These are phyloP conservation scores for Chrysina gloriosa DNA, from an alignment of 2,888 invertebrate genomes.

Conservation along the genomic window DNA sequence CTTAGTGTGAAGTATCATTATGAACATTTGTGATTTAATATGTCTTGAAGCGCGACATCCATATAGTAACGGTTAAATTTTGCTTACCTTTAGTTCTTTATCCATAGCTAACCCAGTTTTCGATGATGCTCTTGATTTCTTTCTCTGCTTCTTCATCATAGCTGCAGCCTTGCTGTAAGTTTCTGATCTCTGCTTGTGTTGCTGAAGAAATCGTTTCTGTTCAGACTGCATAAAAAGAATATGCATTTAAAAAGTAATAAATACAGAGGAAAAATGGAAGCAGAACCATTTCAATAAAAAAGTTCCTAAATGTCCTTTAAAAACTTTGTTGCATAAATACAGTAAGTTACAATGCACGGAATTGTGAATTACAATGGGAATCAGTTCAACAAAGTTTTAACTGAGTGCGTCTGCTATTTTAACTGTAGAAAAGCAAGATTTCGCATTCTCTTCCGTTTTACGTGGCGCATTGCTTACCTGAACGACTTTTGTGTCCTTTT, in stretches of 20 bases:
- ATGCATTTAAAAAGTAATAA: too few relatives aligned
- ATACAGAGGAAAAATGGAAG: not conserved
- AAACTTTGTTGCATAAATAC: not conserved
- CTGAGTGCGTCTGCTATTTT: conserved; percentile 3
- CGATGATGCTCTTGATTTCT: conserved; percentile 82
- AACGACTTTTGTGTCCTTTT: conserved; percentile 93
- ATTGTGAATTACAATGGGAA: not conserved
- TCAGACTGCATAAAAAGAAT: conserved; percentile 74
- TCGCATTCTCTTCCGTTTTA: not conserved
- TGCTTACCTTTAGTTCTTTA: conserved; percentile 85
- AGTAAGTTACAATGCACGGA: not conserved
- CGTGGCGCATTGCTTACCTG: conserved; percentile 72
- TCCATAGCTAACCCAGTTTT: conserved; percentile 86
- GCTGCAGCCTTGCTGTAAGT: conserved; percentile 92
- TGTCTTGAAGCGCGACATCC: not conserved
- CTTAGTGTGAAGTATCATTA: too few relatives aligned
- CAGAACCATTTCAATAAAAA: not conserved
- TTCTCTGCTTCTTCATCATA: conserved; percentile 90
- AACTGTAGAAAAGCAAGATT: not conserved
- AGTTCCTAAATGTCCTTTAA: not conserved
- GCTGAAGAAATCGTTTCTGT: conserved; percentile 92
- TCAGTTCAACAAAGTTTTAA: not conserved
- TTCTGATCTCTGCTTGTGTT: conserved; percentile 91
- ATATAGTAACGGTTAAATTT: not conserved
- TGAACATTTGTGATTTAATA: not conserved